Conservation (phyloP, 2,113 vertebrate genomes). For the Theristicus caerulescens region DNA sequence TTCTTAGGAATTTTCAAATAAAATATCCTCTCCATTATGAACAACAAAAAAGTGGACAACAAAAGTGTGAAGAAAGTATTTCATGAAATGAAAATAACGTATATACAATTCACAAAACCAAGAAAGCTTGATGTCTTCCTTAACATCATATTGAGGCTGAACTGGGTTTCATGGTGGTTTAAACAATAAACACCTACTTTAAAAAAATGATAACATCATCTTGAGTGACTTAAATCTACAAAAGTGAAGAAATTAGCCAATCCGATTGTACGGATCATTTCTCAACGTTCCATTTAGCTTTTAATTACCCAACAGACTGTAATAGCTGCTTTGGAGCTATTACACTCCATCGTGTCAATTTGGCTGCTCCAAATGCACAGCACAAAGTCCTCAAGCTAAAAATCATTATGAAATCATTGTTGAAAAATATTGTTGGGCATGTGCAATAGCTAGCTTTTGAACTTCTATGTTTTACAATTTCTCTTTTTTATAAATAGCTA, state of each 20-base stretch:
- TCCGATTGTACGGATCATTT: slow-evolving; percentile 50
- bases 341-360: slow-evolving; percentile 56
- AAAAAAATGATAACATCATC: slow-evolving; percentile 16
- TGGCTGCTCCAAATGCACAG: slow-evolving; percentile 49
- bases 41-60: background rate
- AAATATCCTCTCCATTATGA: background rate
- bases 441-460: slow-evolving; percentile 20
- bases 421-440: slow-evolving; percentile 41
- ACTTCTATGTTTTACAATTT: slow-evolving; percentile 4
- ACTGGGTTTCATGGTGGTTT: background rate
- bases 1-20: background rate
- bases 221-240: slow-evolving; percentile 48
- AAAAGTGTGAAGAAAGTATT: background rate
- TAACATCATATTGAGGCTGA: background rate
- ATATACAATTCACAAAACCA: background rate
- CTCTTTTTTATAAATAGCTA: slow-evolving; percentile 50
- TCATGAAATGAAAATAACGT: background rate
- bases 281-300: slow-evolving; percentile 68
- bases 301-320: slow-evolving; percentile 68
- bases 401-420: slow-evolving; percentile 62
- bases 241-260: slow-evolving; percentile 55
- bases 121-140: background rate
- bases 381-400: slow-evolving; percentile 64
- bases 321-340: slow-evolving; percentile 65
- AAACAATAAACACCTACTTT: background rate